A percentile compares a stretch with the other conserved stretches of the same genome.
These are phyloP conservation scores for Rhorus exstirpatorius DNA, from an alignment of 2,888 invertebrate species.

Conservation along the genomic window DNA sequence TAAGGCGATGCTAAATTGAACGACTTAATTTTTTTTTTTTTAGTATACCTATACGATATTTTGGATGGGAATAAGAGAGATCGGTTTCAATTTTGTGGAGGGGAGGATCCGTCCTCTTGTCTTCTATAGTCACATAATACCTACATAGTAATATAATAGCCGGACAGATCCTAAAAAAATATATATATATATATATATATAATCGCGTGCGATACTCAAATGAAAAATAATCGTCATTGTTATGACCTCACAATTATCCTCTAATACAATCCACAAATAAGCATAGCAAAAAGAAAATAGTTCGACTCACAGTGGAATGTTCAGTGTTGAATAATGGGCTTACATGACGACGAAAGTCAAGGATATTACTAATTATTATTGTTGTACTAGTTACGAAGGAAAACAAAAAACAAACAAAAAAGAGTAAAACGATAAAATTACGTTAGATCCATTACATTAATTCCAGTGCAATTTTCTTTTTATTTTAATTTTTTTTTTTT, in stretches of 20 bases:
- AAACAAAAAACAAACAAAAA: conserved; percentile 45
- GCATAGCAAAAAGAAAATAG: conserved; percentile 47
- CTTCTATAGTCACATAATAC: conserved; percentile 27
- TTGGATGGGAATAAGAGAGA: conserved; percentile 21
- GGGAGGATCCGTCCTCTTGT: conserved; percentile 42
- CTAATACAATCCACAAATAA: conserved; percentile 41
- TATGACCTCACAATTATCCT: conserved; percentile 39
- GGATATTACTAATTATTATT: conserved; percentile 60
- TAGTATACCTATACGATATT: conserved; percentile 48
- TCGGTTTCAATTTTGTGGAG: conserved; percentile 29
- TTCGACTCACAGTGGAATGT: conserved; percentile 64
- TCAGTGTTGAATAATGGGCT: conserved; percentile 58
- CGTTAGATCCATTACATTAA: conserved; percentile 36
- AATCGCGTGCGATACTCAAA: conserved; percentile 35
- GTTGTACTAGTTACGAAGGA: conserved; percentile 32
- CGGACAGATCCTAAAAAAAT: conserved; percentile 42
- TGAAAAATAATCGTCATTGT: conserved; percentile 49
- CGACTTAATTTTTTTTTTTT: conserved; percentile 56
- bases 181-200: too few species aligned
- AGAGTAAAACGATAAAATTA: conserved; percentile 37
- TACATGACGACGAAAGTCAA: conserved; percentile 49
- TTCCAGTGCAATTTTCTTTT: conserved; percentile 59
- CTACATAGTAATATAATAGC: conserved; percentile 21
- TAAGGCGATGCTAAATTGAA: conserved; percentile 57
- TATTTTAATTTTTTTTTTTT: too few species aligned